Evolutionary conservation across 2,113 vertebrate genomes (phyloP).

Genomic region (Calyptommatus sinebrachiatus): DNA sequence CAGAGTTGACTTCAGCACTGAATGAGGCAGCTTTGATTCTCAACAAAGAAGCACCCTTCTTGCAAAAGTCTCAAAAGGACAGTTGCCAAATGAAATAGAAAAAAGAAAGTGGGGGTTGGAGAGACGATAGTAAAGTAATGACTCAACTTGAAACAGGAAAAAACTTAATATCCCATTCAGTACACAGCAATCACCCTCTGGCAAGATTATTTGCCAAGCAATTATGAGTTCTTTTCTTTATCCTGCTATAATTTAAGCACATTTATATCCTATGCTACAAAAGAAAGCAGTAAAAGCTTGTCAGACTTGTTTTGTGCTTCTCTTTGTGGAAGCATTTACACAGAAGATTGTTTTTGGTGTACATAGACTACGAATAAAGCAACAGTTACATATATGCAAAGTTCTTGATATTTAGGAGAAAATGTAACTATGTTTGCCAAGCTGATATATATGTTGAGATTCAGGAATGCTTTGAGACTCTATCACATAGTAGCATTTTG

Average conservation of each 20-base stretch:
- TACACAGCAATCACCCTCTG: constrained; percentile 53
- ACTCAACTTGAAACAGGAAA: constrained; percentile 26
- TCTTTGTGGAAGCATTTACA: constrained; percentile 50
- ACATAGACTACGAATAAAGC: constrained; percentile 36
- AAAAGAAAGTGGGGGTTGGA: constrained; percentile 40
- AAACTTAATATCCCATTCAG: constrained; percentile 56
- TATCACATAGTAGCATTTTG: too few relatives aligned
- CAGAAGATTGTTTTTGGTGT: constrained; percentile 39
- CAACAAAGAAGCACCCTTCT: constrained; percentile 52
- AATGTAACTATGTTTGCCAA: constrained; percentile 18
- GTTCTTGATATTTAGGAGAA: not conserved
- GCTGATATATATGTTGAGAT: not conserved
- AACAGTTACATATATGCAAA: not conserved
- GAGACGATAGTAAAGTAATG: constrained; percentile 61
- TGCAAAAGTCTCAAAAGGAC: constrained; percentile 46
- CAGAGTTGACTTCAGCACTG: constrained; percentile 58
- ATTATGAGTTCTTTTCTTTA: constrained; percentile 59
- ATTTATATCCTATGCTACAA: constrained; percentile 44
- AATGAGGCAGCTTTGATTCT: constrained; percentile 60
- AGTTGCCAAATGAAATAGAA: constrained; percentile 64
- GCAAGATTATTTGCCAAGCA: constrained; percentile 58
- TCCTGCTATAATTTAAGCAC: constrained; percentile 47
- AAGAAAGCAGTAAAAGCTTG: constrained; percentile 49
- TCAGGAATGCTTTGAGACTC: not conserved
- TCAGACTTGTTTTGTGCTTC: constrained; percentile 47